phyloP scores from a whole-genome alignment of 1,140 invertebrate species.

The Vanessa atalanta region DNA sequence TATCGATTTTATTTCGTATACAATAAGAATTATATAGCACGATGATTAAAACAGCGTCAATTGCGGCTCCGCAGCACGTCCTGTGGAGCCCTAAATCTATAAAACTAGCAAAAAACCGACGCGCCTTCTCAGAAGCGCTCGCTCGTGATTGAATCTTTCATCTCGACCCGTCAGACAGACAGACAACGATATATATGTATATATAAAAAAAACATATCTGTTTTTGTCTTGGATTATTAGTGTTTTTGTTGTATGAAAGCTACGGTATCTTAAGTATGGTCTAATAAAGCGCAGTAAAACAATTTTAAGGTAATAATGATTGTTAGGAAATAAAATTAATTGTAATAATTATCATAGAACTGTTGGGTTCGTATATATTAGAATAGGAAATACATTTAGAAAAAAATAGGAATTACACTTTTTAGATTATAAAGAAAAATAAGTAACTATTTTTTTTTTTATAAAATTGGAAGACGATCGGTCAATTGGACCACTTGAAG shows the following conservation, averaged over 20 bases:
- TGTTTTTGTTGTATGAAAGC: constrained; percentile 46
- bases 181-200: constrained; percentile 52
- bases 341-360: background rate
- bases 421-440: no score
- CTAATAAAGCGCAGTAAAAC: constrained; percentile 15
- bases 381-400: no score
- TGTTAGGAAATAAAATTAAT: background rate
- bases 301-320: constrained; percentile 8
- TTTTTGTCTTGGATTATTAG: constrained; percentile 53
- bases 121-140: constrained; percentile 60
- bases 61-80: constrained; percentile 33
- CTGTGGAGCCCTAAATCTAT: constrained; percentile 55
- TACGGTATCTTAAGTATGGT: constrained; percentile 12
- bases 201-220: constrained; percentile 41
- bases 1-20: background rate
- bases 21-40: background rate
- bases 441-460: no score
- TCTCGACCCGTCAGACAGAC: constrained; percentile 54
- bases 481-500: no score
- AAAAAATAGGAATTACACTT: no score
- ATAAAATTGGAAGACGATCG: no score
- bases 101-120: constrained; percentile 50
- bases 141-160: constrained; percentile 72
- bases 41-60: background rate
- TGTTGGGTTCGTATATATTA: no score